These are phyloP conservation scores for Sisyra nigra DNA, from an alignment of 2,888 invertebrate species.

Conservation along the genomic window DNA sequence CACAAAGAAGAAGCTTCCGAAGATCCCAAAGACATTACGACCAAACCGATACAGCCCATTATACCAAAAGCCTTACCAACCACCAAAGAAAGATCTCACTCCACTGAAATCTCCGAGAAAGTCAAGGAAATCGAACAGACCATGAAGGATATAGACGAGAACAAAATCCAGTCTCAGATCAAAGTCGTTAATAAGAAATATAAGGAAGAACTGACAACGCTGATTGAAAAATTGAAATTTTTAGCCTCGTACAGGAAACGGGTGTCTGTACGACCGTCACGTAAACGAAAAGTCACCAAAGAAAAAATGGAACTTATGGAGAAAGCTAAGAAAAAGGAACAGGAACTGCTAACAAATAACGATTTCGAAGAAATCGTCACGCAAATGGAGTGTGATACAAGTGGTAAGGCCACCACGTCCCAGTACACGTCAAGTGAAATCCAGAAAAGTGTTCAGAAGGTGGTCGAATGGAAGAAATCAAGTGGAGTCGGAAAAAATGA, in stretches of 20 bases:
- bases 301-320: neutral
- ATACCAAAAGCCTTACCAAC: neutral
- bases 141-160: conserved; percentile 3
- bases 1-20: neutral
- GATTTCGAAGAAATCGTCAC: conserved; percentile 1
- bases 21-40: neutral
- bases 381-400: conserved; percentile 1
- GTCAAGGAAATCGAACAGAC: conserved; percentile 2
- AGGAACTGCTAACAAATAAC: neutral
- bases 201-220: neutral
- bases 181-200: neutral
- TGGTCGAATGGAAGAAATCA: conserved; percentile 1
- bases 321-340: neutral
- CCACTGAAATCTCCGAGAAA: neutral
- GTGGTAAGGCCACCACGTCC: neutral
- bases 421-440: neutral
- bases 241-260: neutral
- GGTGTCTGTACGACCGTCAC: neutral
- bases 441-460: neutral
- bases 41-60: neutral
- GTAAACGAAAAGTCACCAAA: neutral
- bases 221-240: conserved; percentile 4
- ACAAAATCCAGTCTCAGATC: neutral
- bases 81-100: neutral
- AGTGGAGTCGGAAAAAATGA: no score